These are phyloP conservation scores for Mythimna albipuncta DNA, from an alignment of 2,888 invertebrate species.

Conservation along the genomic window DNA sequence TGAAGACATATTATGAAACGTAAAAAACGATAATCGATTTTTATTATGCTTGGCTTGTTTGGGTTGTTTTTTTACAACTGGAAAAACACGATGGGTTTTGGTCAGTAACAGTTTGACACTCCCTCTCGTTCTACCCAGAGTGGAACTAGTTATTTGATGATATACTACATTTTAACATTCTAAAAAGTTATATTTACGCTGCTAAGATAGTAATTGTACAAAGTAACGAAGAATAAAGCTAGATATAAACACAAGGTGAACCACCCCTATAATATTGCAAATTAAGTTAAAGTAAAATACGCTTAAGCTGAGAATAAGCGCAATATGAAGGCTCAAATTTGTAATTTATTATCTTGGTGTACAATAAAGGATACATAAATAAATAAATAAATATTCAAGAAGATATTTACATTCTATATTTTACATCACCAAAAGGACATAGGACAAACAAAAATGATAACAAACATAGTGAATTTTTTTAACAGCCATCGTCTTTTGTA, in stretches of 20 bases:
- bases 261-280: background rate
- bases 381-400: too few species aligned
- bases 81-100: too few species aligned
- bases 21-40: background rate
- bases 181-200: background rate
- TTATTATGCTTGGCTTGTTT: background rate
- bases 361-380: too few species aligned
- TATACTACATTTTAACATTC: too few species aligned
- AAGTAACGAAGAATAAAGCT: background rate
- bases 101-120: too few species aligned
- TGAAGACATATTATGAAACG: background rate
- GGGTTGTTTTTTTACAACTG: too few species aligned
- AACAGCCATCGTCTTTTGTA: background rate
- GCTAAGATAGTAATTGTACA: background rate
- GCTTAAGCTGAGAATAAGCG: background rate
- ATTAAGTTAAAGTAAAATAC: background rate
- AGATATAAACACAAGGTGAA: background rate
- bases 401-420: background rate
- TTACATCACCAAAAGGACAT: background rate
- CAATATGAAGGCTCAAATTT: too few species aligned
- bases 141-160: too few species aligned
- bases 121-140: too few species aligned
- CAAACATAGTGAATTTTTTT: background rate
- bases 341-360: too few species aligned
- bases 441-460: background rate